Base-by-base conservation (phyloP, 1,140 invertebrate genomes). In the Vanessa tameamea region DNA sequence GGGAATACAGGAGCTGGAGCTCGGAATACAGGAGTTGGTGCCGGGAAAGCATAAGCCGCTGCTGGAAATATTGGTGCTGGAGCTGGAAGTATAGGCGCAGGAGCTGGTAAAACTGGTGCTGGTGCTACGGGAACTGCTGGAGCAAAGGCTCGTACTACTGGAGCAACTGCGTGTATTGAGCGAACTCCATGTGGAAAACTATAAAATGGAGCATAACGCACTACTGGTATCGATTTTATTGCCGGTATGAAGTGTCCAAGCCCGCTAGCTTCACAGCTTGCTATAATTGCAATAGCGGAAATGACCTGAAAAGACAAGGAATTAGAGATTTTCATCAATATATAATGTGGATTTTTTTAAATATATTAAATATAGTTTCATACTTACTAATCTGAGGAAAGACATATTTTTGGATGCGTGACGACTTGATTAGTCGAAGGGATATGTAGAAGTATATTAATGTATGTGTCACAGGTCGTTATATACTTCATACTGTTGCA, bases 401-500 rank as follows among this genome's bases (percentile, higher is more conserved):
- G 84, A 85, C 91, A 92, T 92, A 77, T 87, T 79, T 79, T 76
- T 78, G 57, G 57, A 37, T 37, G 23, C 72, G 67, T 72, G 66
- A 77, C 84, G 82, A 90, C 85, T 87, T 81, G 87, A 81, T 86
- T 67, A 86, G 81, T 87, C 85, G 82, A 85, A 77, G 80, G 70
- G 78, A 79, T 83, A 86, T 75, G 80, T 71, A 73, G 76, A 81
- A 87, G 80, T 92, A 89, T 88, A 78, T 83, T 73, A 82, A 88
- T 80, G 73, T 72, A 84, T 86, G 74, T 85, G 82, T 80, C 80
- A 88, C 86, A 81, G 79, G 83, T 81, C 81, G 80, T 89, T 92
- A 91, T 92, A 92, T 92, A 92, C 85, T 90, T 89, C 85, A 88
- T 81, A 88, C 81, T 92, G 89, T 90, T 91, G 91, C 88, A 92